A percentile compares a stretch with the other conserved stretches of the same genome.
Evolutionary conservation across 2,797 vertebrate species (phyloP).

Genomic region (Pachyuromys duprasi): DNA sequence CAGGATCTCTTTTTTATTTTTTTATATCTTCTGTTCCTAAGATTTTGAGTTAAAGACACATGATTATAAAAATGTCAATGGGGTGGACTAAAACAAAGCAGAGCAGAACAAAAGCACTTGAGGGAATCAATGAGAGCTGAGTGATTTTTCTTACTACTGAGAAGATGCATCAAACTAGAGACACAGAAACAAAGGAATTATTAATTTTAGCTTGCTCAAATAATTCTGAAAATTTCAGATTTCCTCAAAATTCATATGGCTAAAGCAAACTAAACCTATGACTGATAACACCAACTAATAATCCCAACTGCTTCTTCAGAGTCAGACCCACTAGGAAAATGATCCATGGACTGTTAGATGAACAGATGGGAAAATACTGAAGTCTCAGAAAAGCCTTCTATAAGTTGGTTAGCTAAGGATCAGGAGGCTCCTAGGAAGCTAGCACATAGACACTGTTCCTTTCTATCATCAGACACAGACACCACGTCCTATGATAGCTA

Average conservation of each 20-base stretch:
- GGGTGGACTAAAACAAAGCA: background rate
- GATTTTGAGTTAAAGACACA: background rate
- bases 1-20: background rate
- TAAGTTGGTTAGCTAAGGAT: background rate
- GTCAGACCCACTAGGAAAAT: background rate
- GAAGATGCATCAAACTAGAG: background rate
- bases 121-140: background rate
- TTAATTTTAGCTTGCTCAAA: background rate
- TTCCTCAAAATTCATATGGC: background rate
- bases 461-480: background rate
- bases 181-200: background rate
- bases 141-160: background rate
- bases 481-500: background rate
- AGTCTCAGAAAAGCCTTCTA: background rate
- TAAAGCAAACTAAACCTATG: background rate
- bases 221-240: background rate
- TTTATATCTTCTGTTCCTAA: background rate
- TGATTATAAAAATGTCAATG: background rate
- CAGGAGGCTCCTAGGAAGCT: background rate
- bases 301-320: background rate
- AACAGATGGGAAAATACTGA: constrained; percentile 33
- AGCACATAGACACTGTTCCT: background rate
- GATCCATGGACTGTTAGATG: background rate
- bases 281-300: background rate
- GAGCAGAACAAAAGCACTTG: background rate